These are phyloP conservation scores for Candoia aspera DNA, from an alignment of 2,113 vertebrate genomes.

Conservation along the genomic window DNA sequence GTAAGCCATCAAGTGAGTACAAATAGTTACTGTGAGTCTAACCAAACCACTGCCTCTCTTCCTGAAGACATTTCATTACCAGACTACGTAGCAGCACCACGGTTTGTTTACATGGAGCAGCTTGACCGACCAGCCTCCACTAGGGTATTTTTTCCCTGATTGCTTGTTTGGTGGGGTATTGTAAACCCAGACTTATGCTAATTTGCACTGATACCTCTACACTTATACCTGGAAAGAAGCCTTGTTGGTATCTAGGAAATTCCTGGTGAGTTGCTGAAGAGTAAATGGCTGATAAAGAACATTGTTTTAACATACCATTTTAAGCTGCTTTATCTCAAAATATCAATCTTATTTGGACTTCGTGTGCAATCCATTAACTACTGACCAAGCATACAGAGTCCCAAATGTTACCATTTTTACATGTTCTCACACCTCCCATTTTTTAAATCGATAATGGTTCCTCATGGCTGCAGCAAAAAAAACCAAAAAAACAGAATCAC, in stretches of 20 bases:
- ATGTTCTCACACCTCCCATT: neutral
- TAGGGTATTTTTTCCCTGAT: neutral
- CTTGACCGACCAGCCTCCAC: neutral
- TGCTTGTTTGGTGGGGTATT: neutral
- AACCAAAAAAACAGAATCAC: no score
- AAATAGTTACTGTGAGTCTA: conserved; percentile 35
- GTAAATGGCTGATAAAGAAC: neutral
- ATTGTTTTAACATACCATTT: neutral
- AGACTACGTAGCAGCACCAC: neutral
- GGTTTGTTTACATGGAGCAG: neutral
- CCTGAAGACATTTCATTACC: neutral
- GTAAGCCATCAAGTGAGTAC: conserved; percentile 30
- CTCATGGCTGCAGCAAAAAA: no score
- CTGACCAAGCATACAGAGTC: neutral
- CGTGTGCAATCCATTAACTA: neutral
- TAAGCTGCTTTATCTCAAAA: neutral
- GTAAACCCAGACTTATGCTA: conserved; percentile 30
- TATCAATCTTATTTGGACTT: neutral
- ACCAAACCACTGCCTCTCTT: neutral
- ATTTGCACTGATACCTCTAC: neutral
- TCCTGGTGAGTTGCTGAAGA: no score
- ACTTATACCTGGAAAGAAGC: conserved; percentile 32
- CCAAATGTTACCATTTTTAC: neutral
- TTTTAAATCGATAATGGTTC: no score
- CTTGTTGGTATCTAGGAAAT: neutral